These are phyloP conservation scores for Tachina grossa DNA, from an alignment of 2,888 invertebrate genomes.

Conservation along the genomic window DNA sequence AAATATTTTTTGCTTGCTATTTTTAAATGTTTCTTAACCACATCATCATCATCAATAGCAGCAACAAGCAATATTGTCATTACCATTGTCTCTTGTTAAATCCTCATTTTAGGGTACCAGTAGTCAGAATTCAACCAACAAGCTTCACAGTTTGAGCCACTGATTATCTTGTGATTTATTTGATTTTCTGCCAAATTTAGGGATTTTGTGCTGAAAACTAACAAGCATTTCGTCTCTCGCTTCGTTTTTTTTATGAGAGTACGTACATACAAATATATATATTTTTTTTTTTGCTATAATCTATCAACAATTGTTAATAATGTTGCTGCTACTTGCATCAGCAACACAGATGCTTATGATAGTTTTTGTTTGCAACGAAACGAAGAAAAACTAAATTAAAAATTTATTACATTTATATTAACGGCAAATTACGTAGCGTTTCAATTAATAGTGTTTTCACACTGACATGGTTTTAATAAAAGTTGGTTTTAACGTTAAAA, in stretches of 20 bases:
- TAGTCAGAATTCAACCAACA: conserved; percentile 21
- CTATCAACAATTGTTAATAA: conserved; percentile 52
- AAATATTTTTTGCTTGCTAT: conserved; percentile 26
- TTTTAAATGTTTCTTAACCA: conserved; percentile 64
- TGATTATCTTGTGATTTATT: conserved; percentile 75
- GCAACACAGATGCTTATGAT: conserved; percentile 41
- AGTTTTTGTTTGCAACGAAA: conserved; percentile 9
- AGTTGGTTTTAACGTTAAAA: no score
- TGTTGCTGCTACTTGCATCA: conserved; percentile 48
- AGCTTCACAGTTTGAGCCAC: conserved; percentile 51
- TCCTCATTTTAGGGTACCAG: conserved; percentile 30
- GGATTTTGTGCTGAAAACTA: conserved; percentile 72
- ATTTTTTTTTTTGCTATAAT: conserved; percentile 5
- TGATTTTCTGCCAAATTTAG: conserved; percentile 74
- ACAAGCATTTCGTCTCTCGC: conserved; percentile 65
- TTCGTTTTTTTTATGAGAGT: conserved; percentile 15
- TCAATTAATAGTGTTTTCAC: no score
- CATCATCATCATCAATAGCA: conserved; percentile 39
- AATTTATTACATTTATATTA: conserved; percentile 64
- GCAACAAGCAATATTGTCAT: conserved; percentile 15
- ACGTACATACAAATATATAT: background rate
- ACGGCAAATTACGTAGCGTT: conserved; percentile 60
- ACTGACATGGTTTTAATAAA: no score
- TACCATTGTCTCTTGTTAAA: conserved; percentile 23
- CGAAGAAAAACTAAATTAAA: conserved; percentile 34